Evolutionary conservation across 2,888 invertebrate genomes (phyloP), one percentile per base, ranked within the genome.

Genomic region (Monochamus alternatus): DNA sequence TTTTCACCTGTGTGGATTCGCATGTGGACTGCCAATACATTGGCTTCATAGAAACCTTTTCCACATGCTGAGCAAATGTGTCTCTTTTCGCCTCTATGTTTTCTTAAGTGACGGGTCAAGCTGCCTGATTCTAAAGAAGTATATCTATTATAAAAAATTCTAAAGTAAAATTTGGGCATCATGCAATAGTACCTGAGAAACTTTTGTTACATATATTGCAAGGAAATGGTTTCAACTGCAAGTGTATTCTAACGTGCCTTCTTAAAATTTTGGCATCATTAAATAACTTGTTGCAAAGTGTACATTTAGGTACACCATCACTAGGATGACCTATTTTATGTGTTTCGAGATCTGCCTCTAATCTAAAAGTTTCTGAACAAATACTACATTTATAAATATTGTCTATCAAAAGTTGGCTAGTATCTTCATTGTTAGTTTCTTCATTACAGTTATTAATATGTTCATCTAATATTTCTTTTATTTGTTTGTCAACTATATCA

Each of bases 1-100:
- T 87, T 87, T 74, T 87, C 86, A 44, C 87, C 87, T 5, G 86
- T 86, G 75, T 87, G 87, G 31, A 83, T 85, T 60, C 87, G 76
- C 84, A 86, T 85, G 74, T 87, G 87, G 31, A 87, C 82, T 0
- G 84, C 80, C 31, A 87, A 78, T n/a, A 86, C 86, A 65, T 86
- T 87, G 7, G 86, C 84, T 77, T 87, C 87, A 69, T 87, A 87
- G 78, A 87, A 87, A 4, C 87, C 85, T 78, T 87, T 87, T 4
- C 87, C 87, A 74, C 87, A 87, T 8, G 85, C 81, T 1, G 83
- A 83, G 68, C 87, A 87, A n/a, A 87, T 79, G 77, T 87, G 86
- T 38, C 85, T 75, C 66, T 85, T 87, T 76, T 87, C 87, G 2
- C 87, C 87, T n/a, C 78, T 78, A 75, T 87, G 87, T 73, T 86